Evolutionary conservation across 2,888 invertebrate genomes (phyloP), one percentile per base, ranked within the genome.

Genomic region (Mesoligia furuncula): DNA sequence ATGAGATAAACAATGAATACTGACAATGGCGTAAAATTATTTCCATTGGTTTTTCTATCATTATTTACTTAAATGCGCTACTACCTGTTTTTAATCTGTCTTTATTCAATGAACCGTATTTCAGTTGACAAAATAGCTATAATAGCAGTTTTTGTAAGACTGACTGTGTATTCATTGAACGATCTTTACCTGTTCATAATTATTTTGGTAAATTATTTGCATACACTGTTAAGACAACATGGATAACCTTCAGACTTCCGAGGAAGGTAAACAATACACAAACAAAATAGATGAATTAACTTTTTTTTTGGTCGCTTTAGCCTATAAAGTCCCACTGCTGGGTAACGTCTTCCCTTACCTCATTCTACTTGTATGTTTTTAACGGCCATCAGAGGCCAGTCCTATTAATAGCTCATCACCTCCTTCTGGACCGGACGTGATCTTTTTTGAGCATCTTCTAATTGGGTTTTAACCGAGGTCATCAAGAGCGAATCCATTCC

Each of bases 21-120:
- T 54, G 15, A 80, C 82, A 80, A 81, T 80, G 59, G 77, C 45
- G 65, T 54, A 66, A 70, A 68, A 76, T 69, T 45, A 69, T 66
- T 70, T 59, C 39, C 65, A 77, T 70, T 48, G 7, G 48, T 67
- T 81, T 81, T 77, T 65, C 27, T 69, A 20, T 9, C 27, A 65
- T 1, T 65, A 20, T 20, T 61, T 27, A 69, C 36, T 54, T 75
- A 24, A 39, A 13, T 59, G 51, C 42, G 20, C n/a, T 27, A n/a
- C 42, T 45, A 73, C 66, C 61, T 36, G 45, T 51, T 59, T 17
- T 57, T 45, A 39, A 48, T 31, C 11, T 68, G 24, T 66, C 0
- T 51, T 78, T 36, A 54, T 42, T 66, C 36, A 45, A 36, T 24
- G 24, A 42, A 57, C n/a, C 6, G 31, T 45, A 45, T 45, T 68